Conservation (phyloP, 2,888 invertebrate species). For the Rotaria socialis region DNA sequence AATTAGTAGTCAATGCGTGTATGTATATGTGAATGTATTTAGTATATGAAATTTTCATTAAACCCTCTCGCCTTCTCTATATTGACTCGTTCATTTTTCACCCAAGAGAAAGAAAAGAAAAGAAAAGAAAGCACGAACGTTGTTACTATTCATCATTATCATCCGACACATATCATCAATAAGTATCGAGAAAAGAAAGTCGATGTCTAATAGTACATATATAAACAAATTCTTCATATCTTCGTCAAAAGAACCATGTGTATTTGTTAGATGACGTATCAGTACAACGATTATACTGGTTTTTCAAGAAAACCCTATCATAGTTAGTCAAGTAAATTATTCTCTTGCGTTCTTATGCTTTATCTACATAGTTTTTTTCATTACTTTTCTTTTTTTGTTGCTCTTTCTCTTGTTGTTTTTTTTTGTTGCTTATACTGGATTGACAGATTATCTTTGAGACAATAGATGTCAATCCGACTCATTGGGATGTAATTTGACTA, state of each 20-base stretch:
- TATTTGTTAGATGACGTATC: neutral
- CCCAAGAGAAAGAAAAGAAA: neutral
- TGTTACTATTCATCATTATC: neutral
- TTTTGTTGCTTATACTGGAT: neutral
- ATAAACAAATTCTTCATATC: slow-evolving; percentile 24
- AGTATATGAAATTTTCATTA: neutral
- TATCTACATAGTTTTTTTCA: neutral
- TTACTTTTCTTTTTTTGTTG: neutral
- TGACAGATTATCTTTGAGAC: slow-evolving; percentile 14
- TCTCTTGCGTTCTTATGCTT: neutral
- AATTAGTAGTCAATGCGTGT: neutral
- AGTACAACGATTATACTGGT: neutral
- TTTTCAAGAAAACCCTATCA: neutral
- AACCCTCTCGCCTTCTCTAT: neutral
- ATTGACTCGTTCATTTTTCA: neutral
- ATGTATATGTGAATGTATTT: neutral
- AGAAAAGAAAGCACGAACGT: neutral
- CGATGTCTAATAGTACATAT: neutral
- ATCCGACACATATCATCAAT: neutral
- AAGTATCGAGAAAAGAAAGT: neutral
- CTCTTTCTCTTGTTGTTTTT: neutral
- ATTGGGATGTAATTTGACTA: neutral
- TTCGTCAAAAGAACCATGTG: neutral
- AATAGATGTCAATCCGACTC: slow-evolving; percentile 14
- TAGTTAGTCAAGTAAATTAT: slow-evolving; percentile 21